Conservation (phyloP, 53 echinoderm and acorn worm genomes). For the Holothuria scabra region DNA sequence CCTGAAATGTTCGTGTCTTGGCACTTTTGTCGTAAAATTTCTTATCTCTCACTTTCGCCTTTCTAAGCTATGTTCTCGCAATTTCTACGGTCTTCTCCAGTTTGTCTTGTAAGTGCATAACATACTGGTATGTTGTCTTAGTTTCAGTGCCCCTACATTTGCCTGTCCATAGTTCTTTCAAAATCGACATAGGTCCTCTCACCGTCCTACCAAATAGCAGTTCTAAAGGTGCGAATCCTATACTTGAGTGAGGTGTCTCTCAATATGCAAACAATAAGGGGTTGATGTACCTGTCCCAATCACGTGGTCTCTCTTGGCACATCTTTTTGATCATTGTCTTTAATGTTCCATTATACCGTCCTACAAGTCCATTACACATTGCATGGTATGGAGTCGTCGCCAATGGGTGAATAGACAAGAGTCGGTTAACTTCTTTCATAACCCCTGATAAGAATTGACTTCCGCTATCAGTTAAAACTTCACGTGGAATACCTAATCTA, state of each 20-base stretch:
- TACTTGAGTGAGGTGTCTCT: constrained; percentile 2
- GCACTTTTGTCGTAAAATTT: neutral
- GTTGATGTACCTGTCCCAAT: no score
- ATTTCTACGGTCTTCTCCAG: constrained; percentile 51
- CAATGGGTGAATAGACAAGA: no score
- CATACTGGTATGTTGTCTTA: constrained; percentile 63
- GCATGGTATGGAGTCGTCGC: no score
- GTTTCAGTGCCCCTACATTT: constrained; percentile 25
- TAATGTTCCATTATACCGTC: no score
- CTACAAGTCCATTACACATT: no score
- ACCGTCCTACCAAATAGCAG: constrained; percentile 31
- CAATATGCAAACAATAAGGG: neutral
- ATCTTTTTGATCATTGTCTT: no score
- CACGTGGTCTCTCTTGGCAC: no score
- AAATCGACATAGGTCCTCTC: constrained; percentile 53
- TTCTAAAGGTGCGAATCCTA: constrained; percentile 21
- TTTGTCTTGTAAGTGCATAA: constrained; percentile 53
- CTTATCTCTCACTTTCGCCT: neutral
- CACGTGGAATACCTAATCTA: no score
- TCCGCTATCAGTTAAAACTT: no score
- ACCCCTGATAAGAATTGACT: no score
- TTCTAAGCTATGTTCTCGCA: constrained; percentile 3
- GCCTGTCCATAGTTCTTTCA: constrained; percentile 60
- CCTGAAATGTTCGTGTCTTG: neutral
- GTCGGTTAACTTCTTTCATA: no score